Conservation (phyloP, 2,113 vertebrate genomes). For the Oxyura jamaicensis region DNA sequence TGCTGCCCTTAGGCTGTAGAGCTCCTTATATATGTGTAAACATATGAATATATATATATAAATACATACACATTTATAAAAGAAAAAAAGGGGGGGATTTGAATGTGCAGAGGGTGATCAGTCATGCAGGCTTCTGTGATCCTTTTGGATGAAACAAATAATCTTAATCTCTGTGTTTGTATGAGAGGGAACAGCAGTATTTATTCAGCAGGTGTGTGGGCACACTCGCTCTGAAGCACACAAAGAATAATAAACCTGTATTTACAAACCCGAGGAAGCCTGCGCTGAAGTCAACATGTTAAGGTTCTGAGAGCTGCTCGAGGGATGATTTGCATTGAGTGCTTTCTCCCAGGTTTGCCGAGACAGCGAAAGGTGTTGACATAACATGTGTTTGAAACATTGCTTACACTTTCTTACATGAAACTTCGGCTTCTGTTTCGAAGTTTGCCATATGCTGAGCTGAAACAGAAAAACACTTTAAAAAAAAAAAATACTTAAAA, state of each 20-base stretch:
- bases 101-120: neutral
- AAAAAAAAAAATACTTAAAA: neutral
- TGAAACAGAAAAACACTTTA: neutral
- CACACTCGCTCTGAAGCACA: neutral
- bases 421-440: neutral
- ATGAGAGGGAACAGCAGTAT: neutral
- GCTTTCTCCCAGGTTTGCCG: constrained; percentile 5
- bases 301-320: neutral
- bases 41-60: neutral
- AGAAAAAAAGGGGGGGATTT: neutral
- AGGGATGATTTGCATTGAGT: constrained; percentile 16
- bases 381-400: constrained; percentile 12
- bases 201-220: constrained; percentile 8
- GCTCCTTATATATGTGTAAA: neutral
- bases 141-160: neutral
- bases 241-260: constrained; percentile 47
- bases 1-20: neutral
- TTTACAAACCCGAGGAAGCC: constrained; percentile 39
- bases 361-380: constrained; percentile 30
- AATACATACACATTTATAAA: neutral
- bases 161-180: neutral
- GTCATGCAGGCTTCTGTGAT: neutral
- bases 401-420: neutral
- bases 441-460: constrained; percentile 14
- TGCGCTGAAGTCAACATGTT: constrained; percentile 24